Percentiles rank a stretch among this genome's conserved stretches.
Conservation (phyloP, 2,888 invertebrate genomes). For the Folsomia manolachei region DNA sequence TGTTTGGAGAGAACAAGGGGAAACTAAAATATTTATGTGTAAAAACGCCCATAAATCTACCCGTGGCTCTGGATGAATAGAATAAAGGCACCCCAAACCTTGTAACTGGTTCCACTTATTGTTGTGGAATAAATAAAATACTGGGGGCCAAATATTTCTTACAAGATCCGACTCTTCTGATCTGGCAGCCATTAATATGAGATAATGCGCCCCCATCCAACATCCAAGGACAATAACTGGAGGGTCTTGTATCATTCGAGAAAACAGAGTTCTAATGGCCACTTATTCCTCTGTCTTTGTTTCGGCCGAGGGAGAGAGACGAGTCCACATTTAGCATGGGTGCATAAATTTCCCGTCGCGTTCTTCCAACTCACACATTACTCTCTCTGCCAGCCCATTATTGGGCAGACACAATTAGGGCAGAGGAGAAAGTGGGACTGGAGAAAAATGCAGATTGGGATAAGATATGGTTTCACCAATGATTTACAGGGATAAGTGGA, state of each 20-base stretch:
- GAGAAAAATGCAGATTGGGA: background rate
- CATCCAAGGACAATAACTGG: background rate
- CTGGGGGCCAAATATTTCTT: too few relatives aligned
- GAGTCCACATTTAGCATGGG: background rate
- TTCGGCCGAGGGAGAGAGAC: background rate
- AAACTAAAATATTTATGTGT: slow-evolving; percentile 14
- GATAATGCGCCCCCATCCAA: background rate
- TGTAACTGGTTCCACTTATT: background rate
- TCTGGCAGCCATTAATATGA: background rate
- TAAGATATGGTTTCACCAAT: background rate
- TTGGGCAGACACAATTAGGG: background rate
- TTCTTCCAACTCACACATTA: background rate
- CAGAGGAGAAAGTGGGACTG: too few relatives aligned
- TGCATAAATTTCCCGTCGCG: background rate
- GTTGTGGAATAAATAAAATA: background rate
- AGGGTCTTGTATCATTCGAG: background rate
- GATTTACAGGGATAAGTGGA: background rate
- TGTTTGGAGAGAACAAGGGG: background rate
- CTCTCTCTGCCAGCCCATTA: background rate
- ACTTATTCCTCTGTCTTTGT: background rate
- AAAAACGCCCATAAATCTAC: slow-evolving; percentile 12
- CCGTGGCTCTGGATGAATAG: background rate
- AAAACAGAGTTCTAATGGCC: slow-evolving; percentile 8
- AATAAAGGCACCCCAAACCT: background rate
- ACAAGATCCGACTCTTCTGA: background rate